Conservation (phyloP, 2,797 vertebrate genomes). For the Coregonus suidteri region DNA sequence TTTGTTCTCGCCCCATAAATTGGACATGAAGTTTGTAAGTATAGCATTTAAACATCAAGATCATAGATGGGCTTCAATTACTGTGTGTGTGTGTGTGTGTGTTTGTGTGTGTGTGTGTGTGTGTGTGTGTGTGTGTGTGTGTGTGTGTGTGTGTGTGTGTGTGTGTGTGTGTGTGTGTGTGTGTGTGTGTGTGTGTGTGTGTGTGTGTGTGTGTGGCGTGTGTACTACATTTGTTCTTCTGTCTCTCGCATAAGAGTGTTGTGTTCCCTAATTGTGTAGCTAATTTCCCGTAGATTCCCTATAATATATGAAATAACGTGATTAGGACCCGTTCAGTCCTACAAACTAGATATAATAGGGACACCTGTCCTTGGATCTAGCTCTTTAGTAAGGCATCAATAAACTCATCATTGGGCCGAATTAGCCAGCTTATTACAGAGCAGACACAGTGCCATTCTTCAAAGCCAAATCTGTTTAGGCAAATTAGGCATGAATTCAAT, state of each 20-base stretch:
- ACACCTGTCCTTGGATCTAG: constrained; percentile 87
- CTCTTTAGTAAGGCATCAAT: constrained; percentile 85
- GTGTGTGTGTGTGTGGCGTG: neutral
- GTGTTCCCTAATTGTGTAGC: neutral
- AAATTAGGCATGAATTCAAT: constrained; percentile 88
- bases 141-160: no score
- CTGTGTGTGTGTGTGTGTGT: neutral
- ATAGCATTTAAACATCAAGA: neutral
- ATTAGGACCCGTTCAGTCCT: constrained; percentile 78
- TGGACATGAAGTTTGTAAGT: constrained; percentile 67
- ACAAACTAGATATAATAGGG: constrained; percentile 76
- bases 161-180: no score
- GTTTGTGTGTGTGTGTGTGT: no score
- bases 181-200: no score
- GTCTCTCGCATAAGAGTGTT: neutral
- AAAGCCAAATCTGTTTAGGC: constrained; percentile 88
- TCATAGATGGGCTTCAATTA: neutral
- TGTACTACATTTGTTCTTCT: neutral
- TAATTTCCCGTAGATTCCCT: neutral
- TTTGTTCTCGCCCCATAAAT: neutral
- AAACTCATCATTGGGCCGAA: constrained; percentile 86
- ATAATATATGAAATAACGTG: constrained; percentile 79
- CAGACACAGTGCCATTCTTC: constrained; percentile 81
- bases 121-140: no score
- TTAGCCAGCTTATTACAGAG: constrained; percentile 87